Evolutionary conservation across 2,797 vertebrate species (phyloP), one percentile per base, ranked within the genome.

Genomic region (Cetoscarus ocellatus): DNA sequence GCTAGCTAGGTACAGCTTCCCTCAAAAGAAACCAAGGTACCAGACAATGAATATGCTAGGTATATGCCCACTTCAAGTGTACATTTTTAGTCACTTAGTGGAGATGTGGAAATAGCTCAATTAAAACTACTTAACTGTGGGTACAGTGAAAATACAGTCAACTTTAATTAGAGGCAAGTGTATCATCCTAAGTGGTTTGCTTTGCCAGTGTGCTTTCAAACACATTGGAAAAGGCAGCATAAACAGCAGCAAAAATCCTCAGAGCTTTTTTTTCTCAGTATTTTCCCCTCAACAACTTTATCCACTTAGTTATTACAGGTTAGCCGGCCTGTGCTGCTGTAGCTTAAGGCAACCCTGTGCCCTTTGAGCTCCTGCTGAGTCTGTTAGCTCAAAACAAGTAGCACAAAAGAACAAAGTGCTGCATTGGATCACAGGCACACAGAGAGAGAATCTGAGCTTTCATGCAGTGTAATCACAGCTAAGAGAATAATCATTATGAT

Each of bases 261-360:
- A 57, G 3, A 47, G 34, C 40, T 54, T 43, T 61, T 47, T 54
- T 48, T 1, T 39, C 9, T 17, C 3, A n/a, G 5, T 38, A 50
- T 38, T 39, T 8, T 9, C 6, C 1, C 8, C 11, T 10, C 5
- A 36, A 50, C 6, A n/a, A 7, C 50, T 48, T 59, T 48, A 53
- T 69, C 34, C 48, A 52, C 45, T 67, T 55, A 70, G 39, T 74
- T 76, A 54, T 73, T 82, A 78, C 35, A 60, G 62, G 57, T 79
- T 54, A 81, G 69, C 12, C 66, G 47, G 18, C 51, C 50, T 59
- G 18, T 27, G 38, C 53, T 10, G 45, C 48, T 47, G 11, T 68
- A 44, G 70, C 76, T 80, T 39, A 44, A 45, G 65, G 55, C 40
- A 78, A 19, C 56, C 14, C 12, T 10, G 1, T 73, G 55, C 59